These are phyloP conservation scores for Anguilla japonica DNA, from an alignment of 2,113 vertebrate species.

Conservation along the genomic window DNA sequence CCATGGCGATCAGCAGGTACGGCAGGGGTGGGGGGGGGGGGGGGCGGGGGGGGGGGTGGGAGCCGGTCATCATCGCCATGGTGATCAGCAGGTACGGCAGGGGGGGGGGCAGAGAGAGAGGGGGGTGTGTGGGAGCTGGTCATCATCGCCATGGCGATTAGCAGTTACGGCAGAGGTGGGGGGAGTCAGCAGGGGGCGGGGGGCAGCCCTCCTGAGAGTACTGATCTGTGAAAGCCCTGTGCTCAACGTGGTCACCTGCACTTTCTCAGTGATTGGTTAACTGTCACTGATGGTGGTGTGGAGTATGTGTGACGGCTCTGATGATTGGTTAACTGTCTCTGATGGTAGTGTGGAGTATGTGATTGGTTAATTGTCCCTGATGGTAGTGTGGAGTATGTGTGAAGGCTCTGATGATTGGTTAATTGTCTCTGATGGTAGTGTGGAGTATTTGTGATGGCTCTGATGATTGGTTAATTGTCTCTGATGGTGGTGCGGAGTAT, in stretches of 20 bases:
- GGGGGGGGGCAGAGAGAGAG: background rate
- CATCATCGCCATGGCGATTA: slow-evolving; percentile 98
- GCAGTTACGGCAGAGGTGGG: slow-evolving; percentile 78
- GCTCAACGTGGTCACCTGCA: background rate
- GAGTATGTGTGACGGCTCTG: too few species aligned
- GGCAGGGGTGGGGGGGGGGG: slow-evolving; percentile 62
- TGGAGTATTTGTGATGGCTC: background rate
- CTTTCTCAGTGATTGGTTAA: too few species aligned
- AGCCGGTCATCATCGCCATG: slow-evolving; percentile 97
- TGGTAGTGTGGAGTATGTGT: too few species aligned
- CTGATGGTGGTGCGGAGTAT: background rate
- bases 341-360: too few species aligned
- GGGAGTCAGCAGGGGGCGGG: slow-evolving; percentile 62
- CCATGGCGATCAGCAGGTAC: slow-evolving; percentile 99
- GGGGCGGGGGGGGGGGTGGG: slow-evolving; percentile 86
- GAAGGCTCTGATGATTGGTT: too few species aligned
- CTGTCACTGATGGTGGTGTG: too few species aligned
- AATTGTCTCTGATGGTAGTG: too few species aligned
- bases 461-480: background rate
- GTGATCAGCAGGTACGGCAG: slow-evolving; percentile 93
- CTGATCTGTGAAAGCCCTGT: background rate
- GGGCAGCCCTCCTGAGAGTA: slow-evolving; percentile 78
- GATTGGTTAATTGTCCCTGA: background rate
- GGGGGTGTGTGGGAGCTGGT: slow-evolving; percentile 89
- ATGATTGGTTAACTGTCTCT: too few species aligned